Conservation (phyloP, 2,888 invertebrate species). For the Altica lythri region DNA sequence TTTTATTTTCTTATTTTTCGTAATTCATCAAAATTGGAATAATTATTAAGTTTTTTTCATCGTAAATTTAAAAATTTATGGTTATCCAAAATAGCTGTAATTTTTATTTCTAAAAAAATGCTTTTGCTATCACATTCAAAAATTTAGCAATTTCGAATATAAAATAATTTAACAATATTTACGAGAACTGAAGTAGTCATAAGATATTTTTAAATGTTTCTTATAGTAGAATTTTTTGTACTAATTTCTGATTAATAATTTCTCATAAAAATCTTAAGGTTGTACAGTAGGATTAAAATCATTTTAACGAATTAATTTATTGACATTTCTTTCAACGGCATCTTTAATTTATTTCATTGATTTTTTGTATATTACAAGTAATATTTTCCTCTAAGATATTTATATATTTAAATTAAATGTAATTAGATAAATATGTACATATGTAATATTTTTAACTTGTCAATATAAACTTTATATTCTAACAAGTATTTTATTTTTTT, state of each 20-base stretch:
- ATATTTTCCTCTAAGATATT: constrained; percentile 10
- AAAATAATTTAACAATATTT: neutral
- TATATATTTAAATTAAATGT: constrained; percentile 15
- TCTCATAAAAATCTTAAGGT: neutral
- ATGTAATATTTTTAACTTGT: constrained; percentile 14
- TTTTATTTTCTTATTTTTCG: neutral
- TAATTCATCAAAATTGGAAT: neutral
- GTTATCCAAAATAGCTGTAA: neutral
- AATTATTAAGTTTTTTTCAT: neutral
- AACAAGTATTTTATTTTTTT: neutral
- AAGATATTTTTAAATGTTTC: neutral
- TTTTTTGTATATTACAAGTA: constrained; percentile 7
- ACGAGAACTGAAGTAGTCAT: constrained; percentile 2
- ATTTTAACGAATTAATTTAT: constrained; percentile 8
- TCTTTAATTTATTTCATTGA: constrained; percentile 12
- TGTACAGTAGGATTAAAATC: neutral
- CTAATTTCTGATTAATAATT: neutral
- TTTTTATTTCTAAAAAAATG: neutral
- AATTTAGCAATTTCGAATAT: neutral
- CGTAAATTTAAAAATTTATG: neutral
- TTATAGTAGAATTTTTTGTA: neutral
- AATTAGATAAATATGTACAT: constrained; percentile 13
- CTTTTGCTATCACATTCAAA: too few relatives aligned
- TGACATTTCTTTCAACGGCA: constrained; percentile 15
- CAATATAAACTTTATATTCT: constrained; percentile 8